Conservation (phyloP, 2,888 invertebrate genomes). For the Drosophila siamana region DNA sequence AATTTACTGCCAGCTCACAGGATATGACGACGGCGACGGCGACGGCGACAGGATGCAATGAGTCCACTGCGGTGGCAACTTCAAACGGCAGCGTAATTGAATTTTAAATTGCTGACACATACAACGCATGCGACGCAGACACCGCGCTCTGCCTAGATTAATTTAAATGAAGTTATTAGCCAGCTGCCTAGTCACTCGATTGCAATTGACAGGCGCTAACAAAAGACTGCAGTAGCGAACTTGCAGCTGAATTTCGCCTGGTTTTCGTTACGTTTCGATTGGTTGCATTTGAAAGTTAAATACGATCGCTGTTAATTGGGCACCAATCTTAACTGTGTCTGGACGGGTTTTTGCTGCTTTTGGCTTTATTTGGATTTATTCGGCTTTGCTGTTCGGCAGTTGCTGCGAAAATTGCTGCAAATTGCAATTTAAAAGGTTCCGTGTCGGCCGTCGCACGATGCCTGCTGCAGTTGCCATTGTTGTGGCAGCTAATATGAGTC, state of each 20-base stretch:
- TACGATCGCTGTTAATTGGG: slow-evolving; percentile 73
- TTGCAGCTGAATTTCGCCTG: slow-evolving; percentile 45
- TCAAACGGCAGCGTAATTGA: slow-evolving; percentile 70
- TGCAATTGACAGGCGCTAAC: slow-evolving; percentile 63
- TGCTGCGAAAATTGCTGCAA: slow-evolving; percentile 73
- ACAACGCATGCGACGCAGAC: slow-evolving; percentile 25
- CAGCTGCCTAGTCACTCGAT: slow-evolving; percentile 31
- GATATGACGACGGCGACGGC: slow-evolving; percentile 56
- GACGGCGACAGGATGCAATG: slow-evolving; percentile 65
- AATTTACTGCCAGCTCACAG: slow-evolving; percentile 68
- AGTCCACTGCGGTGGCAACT: slow-evolving; percentile 58
- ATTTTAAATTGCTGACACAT: slow-evolving; percentile 70
- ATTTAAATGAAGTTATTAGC: slow-evolving; percentile 77
- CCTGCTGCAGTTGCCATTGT: slow-evolving; percentile 18
- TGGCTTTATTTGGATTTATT: slow-evolving; percentile 42
- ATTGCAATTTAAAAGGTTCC: slow-evolving; percentile 79
- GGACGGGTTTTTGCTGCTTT: slow-evolving; percentile 38
- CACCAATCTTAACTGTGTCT: slow-evolving; percentile 61
- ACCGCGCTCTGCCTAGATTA: slow-evolving; percentile 58
- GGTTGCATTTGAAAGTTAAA: slow-evolving; percentile 74
- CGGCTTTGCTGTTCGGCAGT: slow-evolving; percentile 53
- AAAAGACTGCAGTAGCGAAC: slow-evolving; percentile 69
- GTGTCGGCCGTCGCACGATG: slow-evolving; percentile 52
- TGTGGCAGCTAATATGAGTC: slow-evolving; percentile 69
- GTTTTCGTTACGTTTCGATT: slow-evolving; percentile 16